Base-by-base conservation (phyloP, 2,888 invertebrate species). In the Tiliacea citrago region DNA sequence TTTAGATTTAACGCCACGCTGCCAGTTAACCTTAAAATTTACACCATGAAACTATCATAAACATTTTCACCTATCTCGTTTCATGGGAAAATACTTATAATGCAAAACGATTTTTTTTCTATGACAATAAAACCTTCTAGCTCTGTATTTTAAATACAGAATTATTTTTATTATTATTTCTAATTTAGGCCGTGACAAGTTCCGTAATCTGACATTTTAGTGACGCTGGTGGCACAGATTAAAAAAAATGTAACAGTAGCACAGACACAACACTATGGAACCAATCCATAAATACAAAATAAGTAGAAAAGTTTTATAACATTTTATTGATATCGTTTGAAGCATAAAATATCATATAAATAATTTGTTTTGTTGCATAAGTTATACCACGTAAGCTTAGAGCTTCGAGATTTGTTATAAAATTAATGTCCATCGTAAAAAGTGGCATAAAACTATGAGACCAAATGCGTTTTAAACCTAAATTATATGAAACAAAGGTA, bases 341-440 rank as follows among this genome's bases (percentile, higher is more conserved):
- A 66, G 79, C 58, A 72, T 88, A 78, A 86, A 86, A 88, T 79
- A 68, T 70, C 79, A 58, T 75, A 83, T 78, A 80, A 80, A 85
- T 85, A 83, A 86, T 83, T 81, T 86, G 75, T 84, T 86, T 84
- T 82, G 76, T 73, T 79, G 80, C 82, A 53, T 80, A 81, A 75
- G 67, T 84, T 76, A 77, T 60, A 68, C 72, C 60, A 67, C 75
- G 68, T 13, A 73, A 51, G 49, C 62, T 67, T 21, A 76, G 73
- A 79, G 29, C 42, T 55, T 58, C 24, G 68, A 42, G 79, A 82
- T 73, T 68, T 77, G 65, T 86, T 73, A 74, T 77, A 75, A 81
- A 85, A 70, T 73, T 75, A 77, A 81, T 81, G 61, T 68, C 21
- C 8, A 16, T 68, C 68, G 70, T 87, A 85, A 83, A 82, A 77